Percentiles rank a stretch among this genome's conserved stretches.
These are phyloP conservation scores for Poecilus cupreus DNA, from an alignment of 2,888 invertebrate species.

Conservation along the genomic window DNA sequence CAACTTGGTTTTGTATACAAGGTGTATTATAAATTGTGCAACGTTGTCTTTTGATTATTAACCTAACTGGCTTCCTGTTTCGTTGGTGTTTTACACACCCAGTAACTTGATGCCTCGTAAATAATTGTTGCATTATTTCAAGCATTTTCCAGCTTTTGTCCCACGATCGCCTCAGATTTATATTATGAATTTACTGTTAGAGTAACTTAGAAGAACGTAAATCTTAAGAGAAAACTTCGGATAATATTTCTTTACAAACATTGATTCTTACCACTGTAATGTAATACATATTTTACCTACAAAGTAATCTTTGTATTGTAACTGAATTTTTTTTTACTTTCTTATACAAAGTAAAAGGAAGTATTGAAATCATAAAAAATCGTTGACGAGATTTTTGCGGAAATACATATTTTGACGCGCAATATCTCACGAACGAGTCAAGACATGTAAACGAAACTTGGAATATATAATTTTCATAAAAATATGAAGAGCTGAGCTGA, in stretches of 20 bases:
- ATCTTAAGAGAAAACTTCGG: not conserved
- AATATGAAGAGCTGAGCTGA: too few species aligned
- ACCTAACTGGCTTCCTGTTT: constrained; percentile 49
- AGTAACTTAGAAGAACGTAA: not conserved
- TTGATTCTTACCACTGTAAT: not conserved
- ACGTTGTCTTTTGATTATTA: constrained; percentile 50
- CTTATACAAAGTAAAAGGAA: too few species aligned
- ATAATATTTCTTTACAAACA: not conserved
- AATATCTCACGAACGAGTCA: too few species aligned
- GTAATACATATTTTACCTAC: not conserved
- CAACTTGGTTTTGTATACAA: constrained; percentile 50
- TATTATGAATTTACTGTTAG: constrained; percentile 18
- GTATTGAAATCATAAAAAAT: too few species aligned
- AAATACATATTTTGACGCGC: too few species aligned
- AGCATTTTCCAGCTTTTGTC: constrained; percentile 48
- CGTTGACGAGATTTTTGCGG: too few species aligned
- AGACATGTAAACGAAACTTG: too few species aligned
- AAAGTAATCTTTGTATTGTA: not conserved
- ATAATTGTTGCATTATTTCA: constrained; percentile 38
- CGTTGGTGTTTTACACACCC: constrained; percentile 38
- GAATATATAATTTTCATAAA: too few species aligned
- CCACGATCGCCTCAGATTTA: not conserved
- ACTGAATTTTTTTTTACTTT: too few species aligned
- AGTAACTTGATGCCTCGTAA: constrained; percentile 52
- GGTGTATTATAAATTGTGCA: constrained; percentile 53